A percentile compares a stretch with the other conserved stretches of the same genome.
Evolutionary conservation across 2,113 vertebrate species (phyloP).

Genomic region (Clupea harengus): DNA sequence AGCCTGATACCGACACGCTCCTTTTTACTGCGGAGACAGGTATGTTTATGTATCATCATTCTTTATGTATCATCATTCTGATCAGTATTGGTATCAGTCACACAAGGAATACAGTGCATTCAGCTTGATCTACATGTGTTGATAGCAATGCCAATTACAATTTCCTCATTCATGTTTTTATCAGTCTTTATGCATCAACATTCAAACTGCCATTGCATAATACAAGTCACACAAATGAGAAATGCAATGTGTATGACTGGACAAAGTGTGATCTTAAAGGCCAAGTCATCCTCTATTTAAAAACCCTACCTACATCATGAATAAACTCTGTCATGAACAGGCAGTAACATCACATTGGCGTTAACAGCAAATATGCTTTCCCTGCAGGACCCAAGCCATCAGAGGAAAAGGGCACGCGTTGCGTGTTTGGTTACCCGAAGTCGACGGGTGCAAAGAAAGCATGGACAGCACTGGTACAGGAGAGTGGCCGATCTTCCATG

Average conservation of each 20-base stretch:
- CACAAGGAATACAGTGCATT: too few relatives aligned
- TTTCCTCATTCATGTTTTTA: too few relatives aligned
- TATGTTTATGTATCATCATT: neutral
- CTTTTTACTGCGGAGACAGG: conserved; percentile 69
- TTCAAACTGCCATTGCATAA: neutral
- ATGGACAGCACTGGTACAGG: conserved; percentile 70
- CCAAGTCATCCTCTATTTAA: too few relatives aligned
- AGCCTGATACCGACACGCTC: conserved; percentile 52
- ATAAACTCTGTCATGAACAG: too few relatives aligned
- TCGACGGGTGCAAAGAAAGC: conserved; percentile 14
- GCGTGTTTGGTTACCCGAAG: neutral
- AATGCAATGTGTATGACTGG: too few relatives aligned
- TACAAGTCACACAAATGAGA: neutral
- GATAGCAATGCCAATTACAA: too few relatives aligned
- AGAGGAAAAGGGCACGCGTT: neutral
- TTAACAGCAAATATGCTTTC: too few relatives aligned
- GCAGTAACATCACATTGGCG: neutral
- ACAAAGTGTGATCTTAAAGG: too few relatives aligned
- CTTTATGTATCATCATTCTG: neutral
- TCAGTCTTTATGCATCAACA: neutral
- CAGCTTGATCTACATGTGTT: neutral
- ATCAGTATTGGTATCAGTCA: neutral
- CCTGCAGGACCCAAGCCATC: conserved; percentile 13
- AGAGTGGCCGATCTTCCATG: conserved; percentile 45
- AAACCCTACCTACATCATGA: too few relatives aligned